Conservation (phyloP, 2,113 vertebrate genomes). For the Onychostoma macrolepis region DNA sequence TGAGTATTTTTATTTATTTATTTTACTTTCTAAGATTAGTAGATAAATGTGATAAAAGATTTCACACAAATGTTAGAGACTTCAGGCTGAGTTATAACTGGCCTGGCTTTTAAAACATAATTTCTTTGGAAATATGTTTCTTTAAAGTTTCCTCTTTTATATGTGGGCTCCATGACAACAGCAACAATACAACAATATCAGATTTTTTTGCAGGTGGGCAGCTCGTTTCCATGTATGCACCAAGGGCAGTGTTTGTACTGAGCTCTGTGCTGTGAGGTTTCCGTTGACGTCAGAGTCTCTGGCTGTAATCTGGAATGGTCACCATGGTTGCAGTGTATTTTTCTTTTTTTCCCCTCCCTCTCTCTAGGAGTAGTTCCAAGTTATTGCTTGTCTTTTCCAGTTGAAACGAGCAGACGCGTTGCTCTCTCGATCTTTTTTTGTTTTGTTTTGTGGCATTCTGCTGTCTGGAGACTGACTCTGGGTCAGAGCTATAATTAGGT, state of each 20-base stretch:
- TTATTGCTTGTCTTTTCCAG: conserved; percentile 34
- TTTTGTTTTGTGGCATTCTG: neutral
- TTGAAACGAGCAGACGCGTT: neutral
- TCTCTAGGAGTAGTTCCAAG: conserved; percentile 51
- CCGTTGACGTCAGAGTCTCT: conserved; percentile 52
- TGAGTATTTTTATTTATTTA: neutral
- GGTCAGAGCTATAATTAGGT: conserved; percentile 2
- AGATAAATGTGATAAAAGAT: neutral
- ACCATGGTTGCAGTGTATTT: conserved; percentile 58
- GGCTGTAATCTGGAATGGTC: conserved; percentile 53
- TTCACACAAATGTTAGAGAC: neutral
- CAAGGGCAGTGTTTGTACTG: conserved; percentile 45
- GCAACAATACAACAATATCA: conserved; percentile 5
- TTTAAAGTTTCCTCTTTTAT: conserved; percentile 19
- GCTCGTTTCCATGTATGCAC: conserved; percentile 64
- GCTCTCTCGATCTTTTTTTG: neutral
- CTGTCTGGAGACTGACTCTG: neutral
- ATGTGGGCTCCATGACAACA: neutral
- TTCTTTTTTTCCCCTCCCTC: neutral
- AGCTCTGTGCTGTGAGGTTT: conserved; percentile 50
- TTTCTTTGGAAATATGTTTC: neutral
- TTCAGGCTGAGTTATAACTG: neutral
- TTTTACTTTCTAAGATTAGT: too few relatives aligned
- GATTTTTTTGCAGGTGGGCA: neutral
- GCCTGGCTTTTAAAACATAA: conserved; percentile 4